Base-by-base conservation (phyloP, 2,113 vertebrate genomes). In the Penelope pileata region DNA sequence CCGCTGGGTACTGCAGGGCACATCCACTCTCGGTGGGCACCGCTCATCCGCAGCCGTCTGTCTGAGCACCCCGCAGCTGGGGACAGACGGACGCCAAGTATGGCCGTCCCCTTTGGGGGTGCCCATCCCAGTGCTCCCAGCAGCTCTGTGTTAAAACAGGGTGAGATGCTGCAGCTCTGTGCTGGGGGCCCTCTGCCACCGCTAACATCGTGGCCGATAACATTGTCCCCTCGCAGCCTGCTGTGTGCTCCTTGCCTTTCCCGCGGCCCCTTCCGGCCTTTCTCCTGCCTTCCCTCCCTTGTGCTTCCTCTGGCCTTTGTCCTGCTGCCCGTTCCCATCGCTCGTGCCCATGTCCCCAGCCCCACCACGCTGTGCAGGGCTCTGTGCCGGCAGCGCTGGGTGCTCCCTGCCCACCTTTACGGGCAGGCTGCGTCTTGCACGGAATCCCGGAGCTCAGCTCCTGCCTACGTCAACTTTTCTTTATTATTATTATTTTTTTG, bases 1-100 rank as follows among this genome's bases (percentile, higher is more conserved):
- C 22, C 24, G 24, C 15, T 8, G 59, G 30, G 30, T 10, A 11
- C 54, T 0, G 0, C 8, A 17, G 42, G 6, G 29, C 7, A 30
- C 9, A 24, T 24, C 59, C 9, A n/a, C 21, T 58, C 56, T 4
- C 16, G 45, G 6, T 22, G 45, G 51, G 34, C 1, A 3, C 50
- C 0, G 0, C 1, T 1, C 34, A 32, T 54, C 32, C 6, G 6
- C 58, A 66, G 13, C 17, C 0, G 17, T 56, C 29, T 56, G 27
- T 30, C 11, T 0, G 21, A 64, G 38, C 27, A 40, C 53, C 42
- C 24, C 1, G 2, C 1, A n/a, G 32, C 56, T 58, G 32, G 56
- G 56, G 19, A 13, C 56, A 22, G 56, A n/a, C 56, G 21, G 32
- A 30, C 40, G 22, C 63, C 18, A 42, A 63, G 27, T 38, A 29